Evolutionary conservation across 2,113 vertebrate species (phyloP), one percentile per base, ranked within the genome.

Genomic region (Aphyosemion australe): DNA sequence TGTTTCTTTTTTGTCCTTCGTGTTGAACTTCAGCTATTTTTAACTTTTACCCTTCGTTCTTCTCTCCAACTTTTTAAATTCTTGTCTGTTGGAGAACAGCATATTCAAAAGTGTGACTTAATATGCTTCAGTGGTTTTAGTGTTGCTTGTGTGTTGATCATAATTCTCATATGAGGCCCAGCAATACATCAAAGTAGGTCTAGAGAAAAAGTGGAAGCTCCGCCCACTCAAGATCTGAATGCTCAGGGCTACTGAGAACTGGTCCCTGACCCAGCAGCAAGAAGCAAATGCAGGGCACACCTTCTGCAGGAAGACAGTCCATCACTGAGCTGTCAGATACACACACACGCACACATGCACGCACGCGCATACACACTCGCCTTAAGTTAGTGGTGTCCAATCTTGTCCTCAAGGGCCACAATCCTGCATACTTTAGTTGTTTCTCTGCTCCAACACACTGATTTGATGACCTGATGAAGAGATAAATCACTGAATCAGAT

Each of bases 61-160:
- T 57, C 45, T 55, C 32, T 59, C 21, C 26, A n/a, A 34, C 16
- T 18, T 41, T 58, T 34, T 41, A 20, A 59, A 46, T 54, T 54
- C 26, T 60, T 53, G 37, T 68, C 47, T 69, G 20, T 16, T 57
- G 37, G 51, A 50, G 16, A 67, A 31, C 32, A 58, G 50, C 53
- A 41, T 46, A 42, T 55, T 61, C 16, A 8, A 50, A 62, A 37
- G 31, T 54, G 10, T 49, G 59, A 58, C 34, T 21, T 39, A 14
- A 19, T 37, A 19, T 11, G 16, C 6, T 31, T 61, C 0, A 1
- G 37, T 41, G n/a, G 37, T 12, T 12, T 37, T 20, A 4, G 14
- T 31, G 37, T 56, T 16, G 2, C 39, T 48, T 42, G 34, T 49
- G 55, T 10, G 26, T 59, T 26, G 26, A 26, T 26, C 57, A 59